Percentiles rank a stretch among this genome's conserved stretches.
These are phyloP conservation scores for Acleris literana DNA, from an alignment of 2,888 invertebrate species.

Conservation along the genomic window DNA sequence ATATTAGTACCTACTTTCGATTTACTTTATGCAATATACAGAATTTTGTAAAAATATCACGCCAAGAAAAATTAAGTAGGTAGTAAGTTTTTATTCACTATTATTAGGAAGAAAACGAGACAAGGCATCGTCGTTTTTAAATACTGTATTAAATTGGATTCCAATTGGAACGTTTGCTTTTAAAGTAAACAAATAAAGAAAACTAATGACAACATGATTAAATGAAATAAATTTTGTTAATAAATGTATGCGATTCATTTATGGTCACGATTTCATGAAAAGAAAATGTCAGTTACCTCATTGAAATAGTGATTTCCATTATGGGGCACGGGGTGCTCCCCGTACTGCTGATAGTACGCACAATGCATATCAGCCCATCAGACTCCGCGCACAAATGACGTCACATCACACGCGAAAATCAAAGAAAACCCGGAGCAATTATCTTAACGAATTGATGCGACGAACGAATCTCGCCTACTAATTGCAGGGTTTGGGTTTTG, in stretches of 20 bases:
- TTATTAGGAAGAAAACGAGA: too few relatives aligned
- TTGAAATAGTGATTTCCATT: constrained; percentile 76
- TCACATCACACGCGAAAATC: constrained; percentile 66
- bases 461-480: constrained; percentile 82
- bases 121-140: too few relatives aligned
- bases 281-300: constrained; percentile 64
- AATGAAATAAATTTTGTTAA: too few relatives aligned
- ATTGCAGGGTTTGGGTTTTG: constrained; percentile 77
- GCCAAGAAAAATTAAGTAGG: too few relatives aligned
- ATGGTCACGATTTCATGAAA: constrained; percentile 18
- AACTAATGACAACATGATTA: too few relatives aligned
- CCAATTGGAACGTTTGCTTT: too few relatives aligned
- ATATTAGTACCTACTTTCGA: too few relatives aligned
- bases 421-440: constrained; percentile 76
- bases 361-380: constrained; percentile 77
- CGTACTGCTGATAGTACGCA: constrained; percentile 78
- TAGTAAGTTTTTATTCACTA: too few relatives aligned
- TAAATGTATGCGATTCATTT: neutral
- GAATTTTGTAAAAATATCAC: too few relatives aligned
- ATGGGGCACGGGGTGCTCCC: constrained; percentile 73
- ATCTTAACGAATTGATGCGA: constrained; percentile 82
- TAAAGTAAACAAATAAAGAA: too few relatives aligned
- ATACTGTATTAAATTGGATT: too few relatives aligned
- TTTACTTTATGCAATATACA: too few relatives aligned
- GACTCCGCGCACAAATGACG: constrained; percentile 53